Base-by-base conservation (phyloP, 2,797 vertebrate species). In the Chaetodon trifasciatus region DNA sequence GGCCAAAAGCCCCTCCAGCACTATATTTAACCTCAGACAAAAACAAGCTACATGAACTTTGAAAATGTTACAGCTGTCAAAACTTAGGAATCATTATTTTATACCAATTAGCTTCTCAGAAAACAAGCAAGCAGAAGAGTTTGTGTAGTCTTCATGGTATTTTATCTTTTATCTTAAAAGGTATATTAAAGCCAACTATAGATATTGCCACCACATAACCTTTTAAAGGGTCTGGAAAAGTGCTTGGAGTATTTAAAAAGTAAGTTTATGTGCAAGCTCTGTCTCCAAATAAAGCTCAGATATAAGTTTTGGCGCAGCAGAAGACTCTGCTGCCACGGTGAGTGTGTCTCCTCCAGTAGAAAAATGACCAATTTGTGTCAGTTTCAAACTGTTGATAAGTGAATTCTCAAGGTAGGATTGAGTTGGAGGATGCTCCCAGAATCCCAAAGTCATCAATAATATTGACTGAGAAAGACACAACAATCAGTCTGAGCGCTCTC, bases 401-500 rank as follows among this genome's bases (percentile, higher is more conserved):
- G 64, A 86, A 90, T 78, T 82, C 70, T 87, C 78, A 76, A 61
- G 79, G 74, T 77, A 67, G 78, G 69, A 78, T 49, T 67, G 70
- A 85, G 66, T 81, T 78, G 70, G 65, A 81, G 74, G 82, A 77
- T 56, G 81, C 82, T 88, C 87, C 69, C 86, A 64, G 74, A 79
- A 87, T 84, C 81, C 80, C 85, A 71, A 61, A 85, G 82, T 83
- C 80, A 89, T 93, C 82, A 82, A 79, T 84, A 88, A 84, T 70
- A 92, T 85, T 44, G 86, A 91, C 44, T 40, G 64, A 55, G 74
- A 68, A 78, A 83, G 83, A 88, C 73, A 71, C 63, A 77, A 74
- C 66, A 63, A 89, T 87, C 82, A 75, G 82, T 89, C 69, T 83
- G 70, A 65, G 67, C 11, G 42, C 44, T 79, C 82, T 80, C 77